Evolutionary conservation across 1,140 invertebrate genomes (phyloP), one percentile per base, ranked within the genome.

Genomic region (Steinernema khuongi): DNA sequence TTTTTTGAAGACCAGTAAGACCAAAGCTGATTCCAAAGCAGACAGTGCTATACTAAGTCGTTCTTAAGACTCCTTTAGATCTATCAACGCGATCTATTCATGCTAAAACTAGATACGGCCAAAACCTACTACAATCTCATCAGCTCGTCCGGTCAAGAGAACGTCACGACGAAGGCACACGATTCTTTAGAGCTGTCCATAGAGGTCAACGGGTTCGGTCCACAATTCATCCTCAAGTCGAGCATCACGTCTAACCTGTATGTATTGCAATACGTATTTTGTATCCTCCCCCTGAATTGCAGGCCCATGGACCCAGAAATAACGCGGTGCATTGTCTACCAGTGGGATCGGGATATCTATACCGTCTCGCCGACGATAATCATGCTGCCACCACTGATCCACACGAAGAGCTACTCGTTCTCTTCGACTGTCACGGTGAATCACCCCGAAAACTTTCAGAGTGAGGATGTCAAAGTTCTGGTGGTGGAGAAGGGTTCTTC

Each of bases 71-170:
- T 60, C 50, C 31, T 71, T 7, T 18, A 71, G 36, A 71, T 71
- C 30, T 71, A 41, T 43, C 70, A 71, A 71, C 30, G 70, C 18
- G 70, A 71, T 68, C 36, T 71, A 7, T 71, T 71, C 26, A 71
- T 71, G 70, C 70, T 71, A 4, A 44, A 69, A 71, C 43, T 71
- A 2, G 28, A 71, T 26, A 68, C 36, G 2, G 36, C 70, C 11
- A 44, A 68, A 26, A 69, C 30, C 29, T 71, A 71, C 36, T 4
- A 7, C 11, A 33, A 68, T 18, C 28, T 68, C 4, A 18, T 31
- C 29, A 30, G 29, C 7, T 17, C 11, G 7, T n/a, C 29, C 11
- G 4, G 4, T 7, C 7, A 18, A 29, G 4, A 31, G 31, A 31
- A 7, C 7, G 67, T 18, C 2, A 18, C 7, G 4, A n/a, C 67